Percentiles rank a stretch among this genome's conserved stretches.
phyloP scores from a whole-genome alignment of 2,113 vertebrate species.

The Cinclus cinclus region DNA sequence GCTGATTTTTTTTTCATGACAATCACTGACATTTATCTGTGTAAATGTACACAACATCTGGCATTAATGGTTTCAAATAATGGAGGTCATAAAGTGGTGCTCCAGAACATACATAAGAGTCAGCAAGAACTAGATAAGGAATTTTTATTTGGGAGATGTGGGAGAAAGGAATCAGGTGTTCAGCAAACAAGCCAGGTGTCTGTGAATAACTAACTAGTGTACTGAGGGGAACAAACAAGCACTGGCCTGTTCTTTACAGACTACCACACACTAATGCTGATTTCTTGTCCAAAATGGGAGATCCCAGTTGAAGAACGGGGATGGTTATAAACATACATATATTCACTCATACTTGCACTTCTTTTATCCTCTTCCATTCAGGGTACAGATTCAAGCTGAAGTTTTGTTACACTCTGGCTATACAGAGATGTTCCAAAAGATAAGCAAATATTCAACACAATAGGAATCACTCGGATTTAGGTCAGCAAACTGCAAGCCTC shows the following conservation, averaged over 20 bases:
- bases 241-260: not conserved
- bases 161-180: not conserved
- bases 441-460: not conserved
- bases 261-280: not conserved
- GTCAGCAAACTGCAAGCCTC: conserved; percentile 10
- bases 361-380: not conserved
- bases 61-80: conserved; percentile 35
- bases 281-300: not conserved
- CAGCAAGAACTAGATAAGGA: not conserved
- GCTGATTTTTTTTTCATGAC: not conserved
- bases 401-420: not conserved
- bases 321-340: not conserved
- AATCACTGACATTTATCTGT: conserved; percentile 24
- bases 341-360: not conserved
- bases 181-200: not conserved
- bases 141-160: not conserved
- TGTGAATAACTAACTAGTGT: not conserved
- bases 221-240: not conserved
- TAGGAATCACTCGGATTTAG: conserved; percentile 9
- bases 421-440: not conserved
- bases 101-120: not conserved
- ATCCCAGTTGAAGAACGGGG: not conserved
- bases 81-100: not conserved
- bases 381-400: not conserved
- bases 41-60: conserved; percentile 38